These are phyloP conservation scores for Stratiolaelaps scimitus DNA, from an alignment of 1,140 invertebrate species.

Conservation along the genomic window DNA sequence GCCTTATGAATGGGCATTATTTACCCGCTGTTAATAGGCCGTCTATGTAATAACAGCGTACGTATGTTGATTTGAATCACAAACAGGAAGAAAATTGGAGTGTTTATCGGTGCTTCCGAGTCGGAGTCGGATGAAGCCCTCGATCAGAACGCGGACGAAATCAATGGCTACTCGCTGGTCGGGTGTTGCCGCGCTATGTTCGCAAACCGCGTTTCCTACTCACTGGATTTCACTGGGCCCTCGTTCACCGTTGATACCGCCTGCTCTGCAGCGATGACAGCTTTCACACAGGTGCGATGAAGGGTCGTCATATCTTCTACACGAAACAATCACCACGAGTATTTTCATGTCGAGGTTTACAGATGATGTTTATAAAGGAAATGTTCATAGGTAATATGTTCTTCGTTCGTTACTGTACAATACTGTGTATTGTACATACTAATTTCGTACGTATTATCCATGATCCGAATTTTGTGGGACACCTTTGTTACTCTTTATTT, in stretches of 20 bases:
- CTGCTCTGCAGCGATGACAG: slow-evolving; percentile 46
- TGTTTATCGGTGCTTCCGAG: slow-evolving; percentile 66
- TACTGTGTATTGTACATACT: too few relatives aligned
- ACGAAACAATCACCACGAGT: too few relatives aligned
- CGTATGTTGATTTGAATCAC: too few relatives aligned
- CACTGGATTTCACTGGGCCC: slow-evolving; percentile 68
- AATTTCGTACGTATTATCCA: too few relatives aligned
- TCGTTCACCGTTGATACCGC: slow-evolving; percentile 48
- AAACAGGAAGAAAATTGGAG: slow-evolving; percentile 58
- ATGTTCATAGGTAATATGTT: too few relatives aligned
- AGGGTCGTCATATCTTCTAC: neutral
- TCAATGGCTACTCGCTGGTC: slow-evolving; percentile 81
- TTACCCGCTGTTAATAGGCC: too few relatives aligned
- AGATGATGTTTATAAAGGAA: too few relatives aligned
- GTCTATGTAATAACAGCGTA: too few relatives aligned
- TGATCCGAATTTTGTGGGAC: too few relatives aligned
- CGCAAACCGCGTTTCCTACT: slow-evolving; percentile 83
- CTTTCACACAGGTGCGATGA: slow-evolving; percentile 4
- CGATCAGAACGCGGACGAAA: slow-evolving; percentile 38
- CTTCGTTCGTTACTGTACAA: too few relatives aligned
- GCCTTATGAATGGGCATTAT: too few relatives aligned
- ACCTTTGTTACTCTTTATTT: slow-evolving; percentile 41
- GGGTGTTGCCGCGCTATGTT: slow-evolving; percentile 90
- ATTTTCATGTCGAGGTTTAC: too few relatives aligned
- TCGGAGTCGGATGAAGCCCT: slow-evolving; percentile 34